These are phyloP conservation scores for Drosophila falleni DNA, from an alignment of 2,888 invertebrate genomes.

Conservation along the genomic window DNA sequence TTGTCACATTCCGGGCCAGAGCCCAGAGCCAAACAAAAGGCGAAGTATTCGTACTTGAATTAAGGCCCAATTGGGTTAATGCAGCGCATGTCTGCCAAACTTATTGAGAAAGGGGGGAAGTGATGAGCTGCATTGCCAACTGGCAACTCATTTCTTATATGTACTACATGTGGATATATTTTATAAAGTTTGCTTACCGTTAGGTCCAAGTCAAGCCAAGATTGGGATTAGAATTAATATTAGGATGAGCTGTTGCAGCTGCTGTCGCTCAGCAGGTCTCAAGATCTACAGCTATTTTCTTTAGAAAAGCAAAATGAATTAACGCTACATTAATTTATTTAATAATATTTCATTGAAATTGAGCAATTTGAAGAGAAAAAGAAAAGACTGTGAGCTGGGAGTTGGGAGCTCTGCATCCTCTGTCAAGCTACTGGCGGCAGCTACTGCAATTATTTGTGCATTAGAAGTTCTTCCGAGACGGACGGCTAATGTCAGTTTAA, in stretches of 20 bases:
- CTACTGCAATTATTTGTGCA: conserved; percentile 80
- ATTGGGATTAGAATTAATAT: conserved; percentile 26
- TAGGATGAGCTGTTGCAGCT: conserved; percentile 36
- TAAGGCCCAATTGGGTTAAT: conserved; percentile 46
- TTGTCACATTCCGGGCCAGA: conserved; percentile 39
- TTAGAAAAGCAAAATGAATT: conserved; percentile 73
- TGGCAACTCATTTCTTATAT: conserved; percentile 35
- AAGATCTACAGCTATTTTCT: conserved; percentile 62
- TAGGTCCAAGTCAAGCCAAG: conserved; percentile 37
- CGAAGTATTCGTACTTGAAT: background rate
- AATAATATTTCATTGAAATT: conserved; percentile 81
- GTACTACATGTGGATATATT: background rate
- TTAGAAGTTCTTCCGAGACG: conserved; percentile 63
- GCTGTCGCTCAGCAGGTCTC: conserved; percentile 48
- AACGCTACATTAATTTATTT: conserved; percentile 80
- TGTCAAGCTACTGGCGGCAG: conserved; percentile 56
- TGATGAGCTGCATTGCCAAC: conserved; percentile 25
- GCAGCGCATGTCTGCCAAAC: conserved; percentile 38
- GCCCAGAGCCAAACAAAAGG: conserved; percentile 35
- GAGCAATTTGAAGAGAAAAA: conserved; percentile 64
- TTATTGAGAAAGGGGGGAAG: conserved; percentile 11
- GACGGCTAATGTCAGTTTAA: conserved; percentile 79
- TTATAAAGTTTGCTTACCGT: conserved; percentile 21
- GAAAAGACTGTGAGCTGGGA: conserved; percentile 13
- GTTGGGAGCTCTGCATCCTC: conserved; percentile 14